Evolutionary conservation across 2,888 invertebrate genomes (phyloP).

Genomic region (Scrobipalpa costella): DNA sequence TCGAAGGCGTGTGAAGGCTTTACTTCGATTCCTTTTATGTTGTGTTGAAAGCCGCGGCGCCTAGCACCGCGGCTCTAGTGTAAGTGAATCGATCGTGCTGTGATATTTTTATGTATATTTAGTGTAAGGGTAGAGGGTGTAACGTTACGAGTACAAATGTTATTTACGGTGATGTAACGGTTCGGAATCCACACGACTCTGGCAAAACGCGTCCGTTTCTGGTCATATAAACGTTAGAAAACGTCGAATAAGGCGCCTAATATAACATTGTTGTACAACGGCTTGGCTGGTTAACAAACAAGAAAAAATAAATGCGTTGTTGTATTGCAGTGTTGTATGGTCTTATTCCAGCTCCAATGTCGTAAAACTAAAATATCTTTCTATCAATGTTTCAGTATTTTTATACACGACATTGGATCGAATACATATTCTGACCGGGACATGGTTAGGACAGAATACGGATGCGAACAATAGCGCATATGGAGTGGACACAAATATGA

Average conservation of each 20-base stretch:
- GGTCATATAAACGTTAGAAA: neutral
- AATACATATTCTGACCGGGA: neutral
- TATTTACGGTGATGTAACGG: constrained; percentile 52
- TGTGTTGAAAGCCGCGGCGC: constrained; percentile 63
- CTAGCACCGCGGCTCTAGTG: constrained; percentile 71
- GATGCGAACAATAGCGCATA: constrained; percentile 32
- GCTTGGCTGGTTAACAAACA: neutral
- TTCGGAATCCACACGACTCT: constrained; percentile 33
- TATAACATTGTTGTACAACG: neutral
- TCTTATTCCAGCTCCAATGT: too few species aligned
- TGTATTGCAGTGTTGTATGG: too few species aligned
- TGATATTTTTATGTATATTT: constrained; percentile 81
- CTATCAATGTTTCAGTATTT: neutral
- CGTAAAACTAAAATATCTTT: too few species aligned
- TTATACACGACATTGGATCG: neutral
- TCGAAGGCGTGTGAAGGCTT: constrained; percentile 33
- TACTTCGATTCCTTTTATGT: constrained; percentile 72
- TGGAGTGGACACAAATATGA: constrained; percentile 32
- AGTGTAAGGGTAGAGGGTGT: constrained; percentile 68
- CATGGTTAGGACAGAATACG: constrained; percentile 16
- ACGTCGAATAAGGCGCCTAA: neutral
- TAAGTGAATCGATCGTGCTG: constrained; percentile 81
- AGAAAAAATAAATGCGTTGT: too few species aligned
- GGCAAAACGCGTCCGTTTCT: constrained; percentile 33
- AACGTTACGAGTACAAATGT: constrained; percentile 71